Evolutionary conservation across 2,797 vertebrate genomes (phyloP).

Genomic region (Trachops cirrhosus): DNA sequence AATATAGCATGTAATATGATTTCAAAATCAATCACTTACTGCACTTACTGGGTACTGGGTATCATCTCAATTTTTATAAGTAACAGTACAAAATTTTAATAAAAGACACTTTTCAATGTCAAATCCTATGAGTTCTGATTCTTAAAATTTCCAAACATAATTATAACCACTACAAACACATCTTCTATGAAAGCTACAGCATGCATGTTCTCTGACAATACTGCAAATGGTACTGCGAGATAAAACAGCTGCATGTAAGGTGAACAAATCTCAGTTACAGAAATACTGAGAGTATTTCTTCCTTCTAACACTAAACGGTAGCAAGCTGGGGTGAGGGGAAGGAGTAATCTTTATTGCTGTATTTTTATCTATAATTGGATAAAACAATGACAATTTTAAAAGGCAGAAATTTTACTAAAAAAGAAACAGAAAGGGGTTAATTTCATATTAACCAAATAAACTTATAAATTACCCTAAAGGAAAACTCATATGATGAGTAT

Average conservation of each 20-base stretch:
- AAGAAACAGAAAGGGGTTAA: not conserved
- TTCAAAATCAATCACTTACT: not conserved
- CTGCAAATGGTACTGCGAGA: not conserved
- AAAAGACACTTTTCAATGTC: not conserved
- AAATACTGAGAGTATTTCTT: not conserved
- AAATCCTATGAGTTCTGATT: not conserved
- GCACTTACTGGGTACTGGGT: not conserved
- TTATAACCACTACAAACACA: not conserved
- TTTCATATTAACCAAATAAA: not conserved
- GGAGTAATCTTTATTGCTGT: not conserved
- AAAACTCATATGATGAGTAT: not conserved
- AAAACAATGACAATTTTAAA: not conserved
- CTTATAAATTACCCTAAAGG: not conserved
- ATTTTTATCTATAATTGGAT: not conserved
- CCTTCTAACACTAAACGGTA: not conserved
- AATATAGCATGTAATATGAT: not conserved
- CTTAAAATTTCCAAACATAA: not conserved
- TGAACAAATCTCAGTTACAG: not conserved
- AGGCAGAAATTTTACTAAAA: slow-evolving; percentile 15
- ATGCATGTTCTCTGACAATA: not conserved
- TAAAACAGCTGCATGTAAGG: not conserved
- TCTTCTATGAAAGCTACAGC: not conserved
- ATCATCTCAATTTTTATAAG: not conserved
- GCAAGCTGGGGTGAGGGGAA: not conserved
- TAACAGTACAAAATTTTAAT: not conserved